Base-by-base conservation (phyloP, 2,888 invertebrate species). In the Drosophila rellima region DNA sequence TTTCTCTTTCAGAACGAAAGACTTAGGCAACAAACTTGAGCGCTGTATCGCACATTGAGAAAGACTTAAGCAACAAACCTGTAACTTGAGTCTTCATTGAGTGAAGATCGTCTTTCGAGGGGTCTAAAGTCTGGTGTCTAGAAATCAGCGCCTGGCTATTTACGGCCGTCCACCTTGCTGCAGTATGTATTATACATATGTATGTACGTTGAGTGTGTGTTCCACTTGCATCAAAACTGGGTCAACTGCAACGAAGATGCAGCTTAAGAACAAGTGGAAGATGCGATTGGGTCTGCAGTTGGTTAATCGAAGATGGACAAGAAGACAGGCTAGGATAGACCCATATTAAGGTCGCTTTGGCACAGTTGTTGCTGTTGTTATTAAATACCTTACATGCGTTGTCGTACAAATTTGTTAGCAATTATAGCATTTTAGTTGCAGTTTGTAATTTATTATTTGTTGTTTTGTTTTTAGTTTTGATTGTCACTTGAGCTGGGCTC, bases 181-280 rank as follows among this genome's bases (percentile, higher is more conserved):
- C 48, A 68, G 57, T 42, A 50, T 48, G 45, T 69, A 51, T 51
- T 51, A 47, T 39, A 15, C 18, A 33, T 60, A 31, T 10, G 20
- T 42, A 3, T 23, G 2, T 15, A 8, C 70, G 64, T 54, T n/a
- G 31, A 33, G 45, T 82, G 78, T 88, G 78, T 87, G 90, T 90
- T 91, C 90, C 91, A 91, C 91, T 91, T 91, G 91, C 89, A 75
- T 70, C 60, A 78, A 80, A 91, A 91, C 90, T 91, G 89, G 91
- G 91, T 91, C 91, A 90, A 11, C 62, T 60, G 80, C 73, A 66
- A 55, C 37, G 48, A 15, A 62, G 69, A 48, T 63, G 63, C 78
- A 67, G 59, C 61, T 42, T 56, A 64, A 78, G 74, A 76, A 73
- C 75, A 75, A 73, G 76, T 73, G 62, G 62, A 60, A 64, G 70